phyloP scores from a whole-genome alignment of 1,140 invertebrate species.

The Musca vetustissima region DNA sequence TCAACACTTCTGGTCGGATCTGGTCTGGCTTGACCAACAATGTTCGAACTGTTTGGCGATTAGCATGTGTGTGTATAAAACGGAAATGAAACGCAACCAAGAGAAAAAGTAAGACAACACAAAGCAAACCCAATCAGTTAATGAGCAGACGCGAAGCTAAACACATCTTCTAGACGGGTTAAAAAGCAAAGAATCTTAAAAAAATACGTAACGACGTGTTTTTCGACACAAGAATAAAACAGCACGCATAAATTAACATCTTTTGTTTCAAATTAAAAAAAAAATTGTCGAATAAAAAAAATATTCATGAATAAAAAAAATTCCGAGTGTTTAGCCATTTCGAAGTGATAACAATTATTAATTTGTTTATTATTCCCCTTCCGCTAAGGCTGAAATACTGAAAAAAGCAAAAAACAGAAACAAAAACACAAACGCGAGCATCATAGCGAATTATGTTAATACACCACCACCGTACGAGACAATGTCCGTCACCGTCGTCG shows the following conservation, averaged over 20 bases:
- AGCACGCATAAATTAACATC: too few relatives aligned
- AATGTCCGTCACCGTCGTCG: too few relatives aligned
- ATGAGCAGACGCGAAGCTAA: slow-evolving; percentile 6
- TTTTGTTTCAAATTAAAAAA: too few relatives aligned
- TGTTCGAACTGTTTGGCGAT: background rate
- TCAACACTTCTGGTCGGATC: too few relatives aligned
- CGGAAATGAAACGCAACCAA: slow-evolving; percentile 20
- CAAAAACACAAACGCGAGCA: background rate
- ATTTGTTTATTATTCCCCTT: slow-evolving; percentile 28
- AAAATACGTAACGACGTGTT: slow-evolving; percentile 35
- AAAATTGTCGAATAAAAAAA: too few relatives aligned
- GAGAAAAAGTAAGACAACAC: background rate
- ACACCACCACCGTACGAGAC: background rate
- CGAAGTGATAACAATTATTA: too few relatives aligned
- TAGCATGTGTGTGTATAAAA: slow-evolving; percentile 11
- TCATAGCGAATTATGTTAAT: slow-evolving; percentile 23
- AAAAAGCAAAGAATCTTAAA: slow-evolving; percentile 16
- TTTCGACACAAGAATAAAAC: too few relatives aligned
- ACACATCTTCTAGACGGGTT: slow-evolving; percentile 2
- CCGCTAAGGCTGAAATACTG: slow-evolving; percentile 31
- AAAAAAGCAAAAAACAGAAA: slow-evolving; percentile 23
- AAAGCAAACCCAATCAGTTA: background rate
- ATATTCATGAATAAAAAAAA: too few relatives aligned
- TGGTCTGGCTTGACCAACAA: too few relatives aligned
- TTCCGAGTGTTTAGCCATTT: too few relatives aligned